Evolutionary conservation across 2,888 invertebrate genomes (phyloP).

Genomic region (Caenorhabditis japonica): DNA sequence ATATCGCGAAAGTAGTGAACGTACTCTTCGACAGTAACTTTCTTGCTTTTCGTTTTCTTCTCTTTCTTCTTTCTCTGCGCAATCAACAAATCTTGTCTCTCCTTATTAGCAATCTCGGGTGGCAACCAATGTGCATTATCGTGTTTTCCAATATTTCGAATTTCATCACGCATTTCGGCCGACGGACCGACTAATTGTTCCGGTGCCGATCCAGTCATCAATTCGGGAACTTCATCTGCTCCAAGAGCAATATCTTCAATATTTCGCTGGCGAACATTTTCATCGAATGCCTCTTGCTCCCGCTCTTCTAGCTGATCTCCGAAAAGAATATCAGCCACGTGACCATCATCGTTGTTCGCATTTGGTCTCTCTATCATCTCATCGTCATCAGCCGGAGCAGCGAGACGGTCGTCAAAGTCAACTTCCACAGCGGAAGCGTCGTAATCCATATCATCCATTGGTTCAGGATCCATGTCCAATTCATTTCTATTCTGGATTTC

Average conservation of each 20-base stretch:
- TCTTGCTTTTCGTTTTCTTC: conserved; percentile 27
- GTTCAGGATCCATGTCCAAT: not conserved
- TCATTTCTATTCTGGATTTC: not conserved
- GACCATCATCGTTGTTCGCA: not conserved
- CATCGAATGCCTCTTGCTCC: conserved; percentile 1
- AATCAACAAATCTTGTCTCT: not conserved
- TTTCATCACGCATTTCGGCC: conserved; percentile 24
- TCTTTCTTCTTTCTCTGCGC: conserved; percentile 20
- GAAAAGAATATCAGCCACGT: conserved; percentile 10
- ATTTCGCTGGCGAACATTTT: not conserved
- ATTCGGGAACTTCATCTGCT: conserved; percentile 20
- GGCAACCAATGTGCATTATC: conserved; percentile 45
- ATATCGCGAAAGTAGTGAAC: conserved; percentile 29
- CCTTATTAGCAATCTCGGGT: conserved; percentile 10
- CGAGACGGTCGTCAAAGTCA: conserved; percentile 18
- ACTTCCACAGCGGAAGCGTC: conserved; percentile 1
- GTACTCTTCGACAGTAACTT: conserved; percentile 28
- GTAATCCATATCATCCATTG: conserved; percentile 2
- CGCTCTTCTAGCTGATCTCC: conserved; percentile 9
- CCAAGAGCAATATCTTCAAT: conserved; percentile 11
- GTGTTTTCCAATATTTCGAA: conserved; percentile 32
- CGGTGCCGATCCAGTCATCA: conserved; percentile 17
- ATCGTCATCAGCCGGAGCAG: conserved; percentile 9
- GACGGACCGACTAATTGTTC: conserved; percentile 4
- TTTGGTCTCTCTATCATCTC: conserved; percentile 1